Conservation (phyloP, 2,888 invertebrate genomes). For the Eumacrocentrus americanus region DNA sequence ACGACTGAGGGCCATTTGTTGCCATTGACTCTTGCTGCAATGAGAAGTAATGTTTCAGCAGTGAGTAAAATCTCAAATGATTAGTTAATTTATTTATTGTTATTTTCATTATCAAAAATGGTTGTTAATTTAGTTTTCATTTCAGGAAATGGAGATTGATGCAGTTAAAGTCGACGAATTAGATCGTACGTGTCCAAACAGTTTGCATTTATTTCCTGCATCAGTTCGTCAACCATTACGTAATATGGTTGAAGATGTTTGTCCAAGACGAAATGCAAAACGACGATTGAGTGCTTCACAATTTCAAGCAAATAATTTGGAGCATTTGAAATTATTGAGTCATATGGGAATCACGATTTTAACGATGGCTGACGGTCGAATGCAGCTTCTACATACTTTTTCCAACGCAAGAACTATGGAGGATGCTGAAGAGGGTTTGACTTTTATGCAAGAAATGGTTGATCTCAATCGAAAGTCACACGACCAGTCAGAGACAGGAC, state of each 20-base stretch:
- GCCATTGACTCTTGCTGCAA: conserved; percentile 80
- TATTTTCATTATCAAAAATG: neutral
- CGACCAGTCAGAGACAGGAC: conserved; percentile 64
- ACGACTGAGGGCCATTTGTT: conserved; percentile 96
- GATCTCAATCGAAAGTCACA: conserved; percentile 78
- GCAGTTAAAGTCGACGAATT: conserved; percentile 66
- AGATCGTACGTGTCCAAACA: conserved; percentile 84
- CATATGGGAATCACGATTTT: conserved; percentile 96
- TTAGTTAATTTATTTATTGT: conserved; percentile 18
- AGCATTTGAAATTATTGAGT: conserved; percentile 84
- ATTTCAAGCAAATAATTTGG: conserved; percentile 81
- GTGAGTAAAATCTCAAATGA: no score
- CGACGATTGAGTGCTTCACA: conserved; percentile 73
- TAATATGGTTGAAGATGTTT: conserved; percentile 83
- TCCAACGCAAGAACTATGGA: conserved; percentile 82
- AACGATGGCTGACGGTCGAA: conserved; percentile 85
- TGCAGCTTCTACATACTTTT: conserved; percentile 90
- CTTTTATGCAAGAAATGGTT: conserved; percentile 97
- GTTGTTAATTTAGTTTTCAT: no score
- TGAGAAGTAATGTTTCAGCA: conserved; percentile 66
- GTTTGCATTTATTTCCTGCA: conserved; percentile 81
- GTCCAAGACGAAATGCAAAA: conserved; percentile 70
- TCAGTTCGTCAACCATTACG: conserved; percentile 82
- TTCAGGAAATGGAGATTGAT: conserved; percentile 54
- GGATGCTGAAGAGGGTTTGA: conserved; percentile 89